Percentiles rank a stretch among this genome's conserved stretches.
Evolutionary conservation across 2,888 invertebrate species (phyloP).

Genomic region (Therioaphis trifolii): DNA sequence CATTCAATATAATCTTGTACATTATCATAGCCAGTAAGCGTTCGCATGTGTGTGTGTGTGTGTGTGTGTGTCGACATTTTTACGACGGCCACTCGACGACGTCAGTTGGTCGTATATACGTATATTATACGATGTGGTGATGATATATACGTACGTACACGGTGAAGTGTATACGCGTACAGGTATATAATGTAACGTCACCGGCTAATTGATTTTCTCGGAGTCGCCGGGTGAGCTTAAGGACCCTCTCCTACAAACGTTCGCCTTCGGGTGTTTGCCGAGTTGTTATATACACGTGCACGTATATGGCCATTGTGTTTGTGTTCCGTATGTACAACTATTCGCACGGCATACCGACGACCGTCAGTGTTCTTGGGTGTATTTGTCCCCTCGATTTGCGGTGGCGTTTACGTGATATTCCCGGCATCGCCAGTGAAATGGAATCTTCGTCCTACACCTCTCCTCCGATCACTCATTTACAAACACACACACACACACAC

Average conservation of each 20-base stretch:
- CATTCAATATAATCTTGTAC: too few relatives aligned
- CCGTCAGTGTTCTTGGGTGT: too few relatives aligned
- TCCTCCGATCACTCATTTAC: too few relatives aligned
- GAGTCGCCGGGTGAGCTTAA: background rate
- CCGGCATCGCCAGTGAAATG: background rate
- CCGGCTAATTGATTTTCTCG: slow-evolving; percentile 47
- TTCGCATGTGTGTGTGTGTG: too few relatives aligned
- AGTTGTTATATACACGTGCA: background rate
- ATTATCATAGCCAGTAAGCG: too few relatives aligned
- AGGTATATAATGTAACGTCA: too few relatives aligned
- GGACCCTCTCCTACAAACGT: background rate
- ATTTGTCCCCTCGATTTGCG: background rate
- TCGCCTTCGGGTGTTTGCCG: slow-evolving; percentile 29
- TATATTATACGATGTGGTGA: background rate
- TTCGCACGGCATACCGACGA: too few relatives aligned
- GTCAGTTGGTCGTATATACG: background rate
- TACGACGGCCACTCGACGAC: background rate
- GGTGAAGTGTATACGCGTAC: background rate
- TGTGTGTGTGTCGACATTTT: too few relatives aligned
- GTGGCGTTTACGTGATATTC: too few relatives aligned
- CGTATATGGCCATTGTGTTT: too few relatives aligned
- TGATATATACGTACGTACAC: background rate
- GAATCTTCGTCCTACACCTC: background rate
- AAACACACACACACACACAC: too few relatives aligned
- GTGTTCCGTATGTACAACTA: too few relatives aligned